Percentiles rank a stretch among this genome's conserved stretches.
These are phyloP conservation scores for Megaustenia siamemsis DNA, from an alignment of 2,888 invertebrate species.

Conservation along the genomic window DNA sequence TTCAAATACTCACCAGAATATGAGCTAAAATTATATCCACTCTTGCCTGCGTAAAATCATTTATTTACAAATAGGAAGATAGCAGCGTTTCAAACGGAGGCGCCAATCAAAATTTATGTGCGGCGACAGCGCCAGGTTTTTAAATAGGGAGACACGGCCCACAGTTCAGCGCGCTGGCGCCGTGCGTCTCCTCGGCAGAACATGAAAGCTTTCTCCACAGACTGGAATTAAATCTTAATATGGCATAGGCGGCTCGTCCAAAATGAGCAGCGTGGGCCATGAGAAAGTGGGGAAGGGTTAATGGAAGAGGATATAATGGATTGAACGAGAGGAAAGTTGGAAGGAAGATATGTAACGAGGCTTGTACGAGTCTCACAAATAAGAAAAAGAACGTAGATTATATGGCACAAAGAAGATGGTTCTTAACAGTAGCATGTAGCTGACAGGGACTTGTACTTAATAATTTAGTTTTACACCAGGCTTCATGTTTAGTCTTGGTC, in stretches of 20 bases:
- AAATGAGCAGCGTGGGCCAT: not conserved
- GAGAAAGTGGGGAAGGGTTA: too few species aligned
- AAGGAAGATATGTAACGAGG: too few species aligned
- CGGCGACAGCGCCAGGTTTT: slow-evolving; percentile 12
- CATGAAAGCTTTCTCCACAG: slow-evolving; percentile 30
- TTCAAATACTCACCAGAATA: slow-evolving; percentile 4
- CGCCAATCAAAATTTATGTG: slow-evolving; percentile 41
- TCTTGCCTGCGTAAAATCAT: not conserved
- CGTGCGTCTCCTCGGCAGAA: slow-evolving; percentile 14
- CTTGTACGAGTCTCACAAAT: too few species aligned
- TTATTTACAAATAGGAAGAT: slow-evolving; percentile 34
- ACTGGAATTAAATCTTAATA: slow-evolving; percentile 36
- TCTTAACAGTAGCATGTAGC: too few species aligned
- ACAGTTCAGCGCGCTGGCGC: slow-evolving; percentile 31
- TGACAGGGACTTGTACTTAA: too few species aligned
- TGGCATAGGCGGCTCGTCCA: slow-evolving; percentile 14
- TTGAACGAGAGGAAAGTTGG: too few species aligned
- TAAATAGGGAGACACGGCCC: slow-evolving; percentile 2
- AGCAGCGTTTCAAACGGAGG: slow-evolving; percentile 35
- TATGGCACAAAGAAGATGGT: too few species aligned
- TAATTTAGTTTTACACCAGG: too few species aligned
- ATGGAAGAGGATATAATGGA: too few species aligned
- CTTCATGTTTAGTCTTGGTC: too few species aligned
- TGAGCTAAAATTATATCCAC: not conserved
- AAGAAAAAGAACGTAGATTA: too few species aligned